phyloP scores from a whole-genome alignment of 2,888 invertebrate genomes.

The Chalcis sispes region DNA sequence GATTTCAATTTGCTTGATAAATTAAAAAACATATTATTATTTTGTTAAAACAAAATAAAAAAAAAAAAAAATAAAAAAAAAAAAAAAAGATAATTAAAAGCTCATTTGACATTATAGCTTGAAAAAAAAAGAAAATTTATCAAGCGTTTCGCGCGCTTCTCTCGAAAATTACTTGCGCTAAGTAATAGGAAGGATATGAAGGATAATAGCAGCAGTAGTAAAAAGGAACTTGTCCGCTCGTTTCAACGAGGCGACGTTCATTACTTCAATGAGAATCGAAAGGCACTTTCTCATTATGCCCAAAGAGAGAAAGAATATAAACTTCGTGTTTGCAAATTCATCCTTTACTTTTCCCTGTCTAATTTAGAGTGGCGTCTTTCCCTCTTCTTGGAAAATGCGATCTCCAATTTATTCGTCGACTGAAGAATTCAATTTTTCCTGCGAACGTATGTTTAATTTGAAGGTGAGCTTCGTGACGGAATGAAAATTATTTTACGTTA shows the following conservation, averaged over 20 bases:
- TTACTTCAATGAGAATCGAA: slow-evolving; percentile 9
- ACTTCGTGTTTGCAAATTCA: not conserved
- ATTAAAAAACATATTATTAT: not conserved
- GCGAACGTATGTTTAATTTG: too few species aligned
- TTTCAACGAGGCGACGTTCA: not conserved
- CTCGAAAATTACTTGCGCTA: slow-evolving; percentile 16
- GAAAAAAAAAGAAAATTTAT: slow-evolving; percentile 34
- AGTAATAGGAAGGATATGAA: not conserved
- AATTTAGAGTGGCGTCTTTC: not conserved
- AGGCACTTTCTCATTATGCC: slow-evolving; percentile 26
- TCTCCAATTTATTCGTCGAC: not conserved
- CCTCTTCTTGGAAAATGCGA: not conserved
- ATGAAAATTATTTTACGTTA: too few species aligned
- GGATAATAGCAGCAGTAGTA: not conserved
- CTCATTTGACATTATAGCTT: too few species aligned
- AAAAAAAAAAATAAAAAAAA: too few species aligned
- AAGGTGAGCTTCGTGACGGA: too few species aligned
- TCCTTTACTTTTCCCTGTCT: too few species aligned
- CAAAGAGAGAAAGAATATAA: not conserved
- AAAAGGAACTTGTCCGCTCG: not conserved
- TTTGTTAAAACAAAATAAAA: too few species aligned
- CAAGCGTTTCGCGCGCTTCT: slow-evolving; percentile 4
- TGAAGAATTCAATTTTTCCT: not conserved
- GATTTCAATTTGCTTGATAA: slow-evolving; percentile 21
- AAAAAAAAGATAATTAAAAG: too few species aligned